Evolutionary conservation across 1,140 invertebrate species (phyloP).

Genomic region (Hetaerina americana): DNA sequence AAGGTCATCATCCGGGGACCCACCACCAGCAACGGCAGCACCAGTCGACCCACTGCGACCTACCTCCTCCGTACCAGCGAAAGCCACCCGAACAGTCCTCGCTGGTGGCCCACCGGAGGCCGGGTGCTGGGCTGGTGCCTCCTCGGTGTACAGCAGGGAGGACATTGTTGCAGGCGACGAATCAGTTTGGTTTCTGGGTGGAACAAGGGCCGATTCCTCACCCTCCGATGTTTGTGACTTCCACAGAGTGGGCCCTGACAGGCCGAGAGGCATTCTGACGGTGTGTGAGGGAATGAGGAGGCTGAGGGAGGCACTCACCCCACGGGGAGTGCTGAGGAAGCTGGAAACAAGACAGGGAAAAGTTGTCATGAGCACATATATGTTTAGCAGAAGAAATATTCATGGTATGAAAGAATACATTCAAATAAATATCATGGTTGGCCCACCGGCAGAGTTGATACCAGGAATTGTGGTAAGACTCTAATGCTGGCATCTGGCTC

Average conservation of each 20-base stretch:
- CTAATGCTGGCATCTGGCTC: no score
- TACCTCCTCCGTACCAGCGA: neutral
- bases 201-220: neutral
- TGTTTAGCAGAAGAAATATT: no score
- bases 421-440: no score
- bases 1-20: neutral
- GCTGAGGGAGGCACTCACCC: neutral
- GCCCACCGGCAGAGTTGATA: no score
- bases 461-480: no score
- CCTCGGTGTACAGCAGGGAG: neutral
- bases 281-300: neutral
- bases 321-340: neutral
- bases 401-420: no score
- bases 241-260: neutral
- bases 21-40: neutral
- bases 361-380: no score
- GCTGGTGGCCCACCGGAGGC: neutral
- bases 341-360: neutral
- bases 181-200: neutral
- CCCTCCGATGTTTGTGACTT: neutral
- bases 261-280: neutral
- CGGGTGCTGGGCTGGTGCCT: neutral
- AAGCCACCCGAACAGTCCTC: neutral
- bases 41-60: neutral
- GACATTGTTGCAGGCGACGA: neutral